These are phyloP conservation scores for Tenthredo scrophulariae DNA, from an alignment of 2,888 invertebrate genomes.

Conservation along the genomic window DNA sequence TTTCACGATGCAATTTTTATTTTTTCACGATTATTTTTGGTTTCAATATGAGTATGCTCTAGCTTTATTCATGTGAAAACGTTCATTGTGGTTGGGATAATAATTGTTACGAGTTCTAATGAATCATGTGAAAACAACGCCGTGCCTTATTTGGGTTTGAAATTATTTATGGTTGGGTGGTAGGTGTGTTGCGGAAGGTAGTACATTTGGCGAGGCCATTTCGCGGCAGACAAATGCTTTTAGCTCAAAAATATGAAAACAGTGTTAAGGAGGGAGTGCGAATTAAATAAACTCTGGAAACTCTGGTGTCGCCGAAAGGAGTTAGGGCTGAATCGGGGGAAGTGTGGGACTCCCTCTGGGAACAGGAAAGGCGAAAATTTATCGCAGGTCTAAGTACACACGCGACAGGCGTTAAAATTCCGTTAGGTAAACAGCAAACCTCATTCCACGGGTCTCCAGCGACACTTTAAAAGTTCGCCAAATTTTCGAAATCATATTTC, in stretches of 20 bases:
- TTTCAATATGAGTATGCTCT: not conserved
- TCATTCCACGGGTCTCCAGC: slow-evolving; percentile 20
- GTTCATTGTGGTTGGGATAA: not conserved
- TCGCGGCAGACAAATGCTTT: slow-evolving; percentile 47
- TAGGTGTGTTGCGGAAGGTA: slow-evolving; percentile 13
- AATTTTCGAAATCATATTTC: slow-evolving; percentile 20
- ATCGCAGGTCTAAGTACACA: slow-evolving; percentile 51
- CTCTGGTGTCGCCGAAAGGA: slow-evolving; percentile 33
- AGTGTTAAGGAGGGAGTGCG: slow-evolving; percentile 39
- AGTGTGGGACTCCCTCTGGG: slow-evolving; percentile 21
- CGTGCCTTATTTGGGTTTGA: not conserved
- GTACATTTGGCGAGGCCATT: slow-evolving; percentile 13
- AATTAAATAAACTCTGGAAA: slow-evolving; percentile 49
- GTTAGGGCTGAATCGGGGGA: not conserved
- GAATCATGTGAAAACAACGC: slow-evolving; percentile 11
- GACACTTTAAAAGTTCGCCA: slow-evolving; percentile 6
- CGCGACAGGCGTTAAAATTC: slow-evolving; percentile 51
- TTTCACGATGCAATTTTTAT: no score
- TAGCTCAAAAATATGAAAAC: slow-evolving; percentile 47
- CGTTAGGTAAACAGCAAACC: slow-evolving; percentile 41
- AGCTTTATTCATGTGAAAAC: not conserved
- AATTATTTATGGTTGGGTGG: slow-evolving; percentile 7
- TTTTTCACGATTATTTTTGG: not conserved
- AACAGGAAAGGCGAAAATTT: slow-evolving; percentile 40
- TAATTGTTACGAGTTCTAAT: not conserved